phyloP scores from a whole-genome alignment of 37 sponge, comb jelly and placozoan genomes.

The Mnemiopsis leidyi region DNA sequence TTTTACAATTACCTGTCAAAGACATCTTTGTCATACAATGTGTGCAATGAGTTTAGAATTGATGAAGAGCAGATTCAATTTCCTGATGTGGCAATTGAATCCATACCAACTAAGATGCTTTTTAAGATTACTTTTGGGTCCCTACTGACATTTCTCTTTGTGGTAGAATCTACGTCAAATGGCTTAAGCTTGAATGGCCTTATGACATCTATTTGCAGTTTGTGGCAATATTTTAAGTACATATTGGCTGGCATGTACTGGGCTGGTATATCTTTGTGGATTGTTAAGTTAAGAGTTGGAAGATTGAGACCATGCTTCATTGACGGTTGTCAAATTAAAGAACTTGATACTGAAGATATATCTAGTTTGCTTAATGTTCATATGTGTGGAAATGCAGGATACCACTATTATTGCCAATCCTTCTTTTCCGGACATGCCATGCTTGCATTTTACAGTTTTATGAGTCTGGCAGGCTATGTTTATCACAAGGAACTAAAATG shows the following conservation, averaged over 20 bases:
- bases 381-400: not conserved
- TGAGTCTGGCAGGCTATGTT: slow-evolving; percentile 1
- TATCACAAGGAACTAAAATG: not conserved
- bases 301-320: slow-evolving; percentile 40
- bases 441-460: not conserved
- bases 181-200: not conserved
- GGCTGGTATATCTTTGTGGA: slow-evolving; percentile 32
- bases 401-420: slow-evolving; percentile 52
- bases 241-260: not conserved
- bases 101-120: not conserved
- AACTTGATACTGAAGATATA: not conserved
- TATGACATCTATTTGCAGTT: not conserved
- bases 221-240: not conserved
- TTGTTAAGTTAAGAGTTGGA: slow-evolving; percentile 36
- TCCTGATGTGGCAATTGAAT: not conserved
- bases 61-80: not conserved
- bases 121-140: not conserved
- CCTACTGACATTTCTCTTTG: not conserved
- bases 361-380: not conserved
- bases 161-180: not conserved
- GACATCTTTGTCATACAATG: not conserved
- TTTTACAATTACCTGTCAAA: not conserved
- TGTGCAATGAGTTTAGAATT: not conserved
- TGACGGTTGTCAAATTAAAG: not conserved
- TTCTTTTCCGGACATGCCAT: slow-evolving; percentile 64